Conservation (phyloP, 2,113 vertebrate species). For the Aldabrachelys gigantea region DNA sequence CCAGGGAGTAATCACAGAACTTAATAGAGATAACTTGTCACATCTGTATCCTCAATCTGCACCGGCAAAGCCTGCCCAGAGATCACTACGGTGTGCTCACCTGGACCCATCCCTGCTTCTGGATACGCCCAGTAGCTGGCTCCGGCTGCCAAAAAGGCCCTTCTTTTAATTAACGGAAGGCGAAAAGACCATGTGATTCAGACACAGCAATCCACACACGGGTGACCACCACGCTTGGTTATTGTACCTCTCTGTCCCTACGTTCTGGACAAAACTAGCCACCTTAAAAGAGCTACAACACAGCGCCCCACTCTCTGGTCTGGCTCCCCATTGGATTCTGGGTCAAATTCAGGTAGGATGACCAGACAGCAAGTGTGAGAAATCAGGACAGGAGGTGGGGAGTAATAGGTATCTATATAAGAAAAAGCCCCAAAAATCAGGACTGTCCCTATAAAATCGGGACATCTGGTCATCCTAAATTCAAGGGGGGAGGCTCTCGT, state of each 20-base stretch:
- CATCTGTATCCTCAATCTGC: neutral
- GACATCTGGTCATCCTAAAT: too few species aligned
- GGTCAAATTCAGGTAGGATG: neutral
- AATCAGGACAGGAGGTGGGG: too few species aligned
- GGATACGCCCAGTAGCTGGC: fast-evolving
- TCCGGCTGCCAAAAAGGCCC: fast-evolving
- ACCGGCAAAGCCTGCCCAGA: neutral
- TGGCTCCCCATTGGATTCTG: neutral
- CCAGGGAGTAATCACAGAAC: neutral
- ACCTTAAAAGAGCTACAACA: neutral
- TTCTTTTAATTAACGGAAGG: neutral
- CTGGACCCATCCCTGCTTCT: fast-evolving
- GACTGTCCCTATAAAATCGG: too few species aligned
- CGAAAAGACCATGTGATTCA: neutral
- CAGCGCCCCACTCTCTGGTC: fast-evolving
- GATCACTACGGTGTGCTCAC: neutral
- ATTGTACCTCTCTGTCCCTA: neutral
- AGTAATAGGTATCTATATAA: too few species aligned
- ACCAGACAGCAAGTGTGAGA: too few species aligned
- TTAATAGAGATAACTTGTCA: fast-evolving
- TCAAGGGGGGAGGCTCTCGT: neutral
- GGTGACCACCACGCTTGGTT: neutral
- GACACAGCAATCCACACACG: neutral
- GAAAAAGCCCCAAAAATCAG: too few species aligned
- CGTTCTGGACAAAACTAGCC: neutral